These are phyloP conservation scores for Anhinga anhinga DNA, from an alignment of 2,113 vertebrate species.

Conservation along the genomic window DNA sequence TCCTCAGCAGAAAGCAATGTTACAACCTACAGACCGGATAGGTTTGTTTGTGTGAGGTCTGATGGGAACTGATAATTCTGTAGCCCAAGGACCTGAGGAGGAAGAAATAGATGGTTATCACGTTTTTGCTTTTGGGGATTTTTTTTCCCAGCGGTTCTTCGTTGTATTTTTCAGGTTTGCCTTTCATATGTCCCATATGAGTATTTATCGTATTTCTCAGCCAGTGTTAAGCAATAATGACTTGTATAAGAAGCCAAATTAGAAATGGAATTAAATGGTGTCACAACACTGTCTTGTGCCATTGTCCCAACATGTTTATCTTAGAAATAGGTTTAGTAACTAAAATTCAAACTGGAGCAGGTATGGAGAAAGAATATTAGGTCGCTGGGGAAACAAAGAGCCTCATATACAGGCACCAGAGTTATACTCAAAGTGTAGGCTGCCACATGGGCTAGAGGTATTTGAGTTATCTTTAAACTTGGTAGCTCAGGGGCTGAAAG, in stretches of 20 bases:
- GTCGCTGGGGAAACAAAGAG: background rate
- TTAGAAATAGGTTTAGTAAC: background rate
- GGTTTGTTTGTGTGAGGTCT: background rate
- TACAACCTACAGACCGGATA: background rate
- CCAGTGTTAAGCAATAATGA: background rate
- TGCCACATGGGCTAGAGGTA: background rate
- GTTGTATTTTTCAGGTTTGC: background rate
- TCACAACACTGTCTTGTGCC: background rate
- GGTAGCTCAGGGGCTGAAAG: background rate
- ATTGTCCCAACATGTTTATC: background rate
- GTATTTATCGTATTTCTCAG: background rate
- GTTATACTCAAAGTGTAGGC: background rate
- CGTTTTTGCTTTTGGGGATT: background rate
- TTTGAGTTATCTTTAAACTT: background rate
- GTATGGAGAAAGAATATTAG: background rate
- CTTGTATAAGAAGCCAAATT: background rate
- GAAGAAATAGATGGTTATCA: background rate
- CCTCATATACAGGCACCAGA: background rate
- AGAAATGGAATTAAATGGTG: background rate
- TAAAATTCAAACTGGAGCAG: background rate
- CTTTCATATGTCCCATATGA: background rate
- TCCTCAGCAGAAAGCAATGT: constrained; percentile 11
- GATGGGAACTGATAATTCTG: background rate
- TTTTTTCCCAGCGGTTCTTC: background rate
- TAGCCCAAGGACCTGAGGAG: background rate